These are phyloP conservation scores for Cichlasoma orientale DNA, from an alignment of 2,797 vertebrate species.

Conservation along the genomic window DNA sequence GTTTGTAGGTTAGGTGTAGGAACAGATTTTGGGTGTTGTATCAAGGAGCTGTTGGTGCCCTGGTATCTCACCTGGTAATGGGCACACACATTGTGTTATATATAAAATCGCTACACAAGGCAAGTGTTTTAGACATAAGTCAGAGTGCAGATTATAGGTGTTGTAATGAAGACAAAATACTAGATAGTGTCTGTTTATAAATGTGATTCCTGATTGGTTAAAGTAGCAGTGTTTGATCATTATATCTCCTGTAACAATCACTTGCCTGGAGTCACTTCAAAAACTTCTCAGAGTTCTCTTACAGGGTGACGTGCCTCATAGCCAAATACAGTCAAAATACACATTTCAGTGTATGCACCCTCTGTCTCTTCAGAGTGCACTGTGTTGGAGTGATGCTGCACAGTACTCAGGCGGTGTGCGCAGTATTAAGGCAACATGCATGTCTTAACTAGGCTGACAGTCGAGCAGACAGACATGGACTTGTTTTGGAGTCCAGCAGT, in stretches of 20 bases:
- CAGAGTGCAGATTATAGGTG: too few relatives aligned
- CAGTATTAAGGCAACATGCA: conserved; percentile 32
- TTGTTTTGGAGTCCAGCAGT: conserved; percentile 53
- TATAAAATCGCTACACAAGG: too few relatives aligned
- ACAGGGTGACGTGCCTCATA: neutral
- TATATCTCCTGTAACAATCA: neutral
- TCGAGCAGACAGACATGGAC: conserved; percentile 51
- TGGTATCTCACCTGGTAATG: neutral
- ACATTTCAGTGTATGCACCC: conserved; percentile 9
- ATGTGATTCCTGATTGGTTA: too few relatives aligned
- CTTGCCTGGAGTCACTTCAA: neutral
- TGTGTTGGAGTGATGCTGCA: conserved; percentile 28
- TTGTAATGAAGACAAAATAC: too few relatives aligned
- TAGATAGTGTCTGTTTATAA: too few relatives aligned
- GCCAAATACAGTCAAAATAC: conserved; percentile 10
- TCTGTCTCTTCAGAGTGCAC: conserved; percentile 14
- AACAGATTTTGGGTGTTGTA: neutral
- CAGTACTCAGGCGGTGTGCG: conserved; percentile 18
- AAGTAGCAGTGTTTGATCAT: neutral
- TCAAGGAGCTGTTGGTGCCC: neutral
- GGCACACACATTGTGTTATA: neutral
- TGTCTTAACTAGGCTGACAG: conserved; percentile 60
- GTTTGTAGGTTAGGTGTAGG: neutral
- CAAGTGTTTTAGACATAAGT: too few relatives aligned
- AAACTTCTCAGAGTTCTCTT: neutral